A percentile compares a stretch with the other conserved stretches of the same genome.
These are phyloP conservation scores for Darwinula stevensoni DNA, from an alignment of 2,888 invertebrate species.

Conservation along the genomic window DNA sequence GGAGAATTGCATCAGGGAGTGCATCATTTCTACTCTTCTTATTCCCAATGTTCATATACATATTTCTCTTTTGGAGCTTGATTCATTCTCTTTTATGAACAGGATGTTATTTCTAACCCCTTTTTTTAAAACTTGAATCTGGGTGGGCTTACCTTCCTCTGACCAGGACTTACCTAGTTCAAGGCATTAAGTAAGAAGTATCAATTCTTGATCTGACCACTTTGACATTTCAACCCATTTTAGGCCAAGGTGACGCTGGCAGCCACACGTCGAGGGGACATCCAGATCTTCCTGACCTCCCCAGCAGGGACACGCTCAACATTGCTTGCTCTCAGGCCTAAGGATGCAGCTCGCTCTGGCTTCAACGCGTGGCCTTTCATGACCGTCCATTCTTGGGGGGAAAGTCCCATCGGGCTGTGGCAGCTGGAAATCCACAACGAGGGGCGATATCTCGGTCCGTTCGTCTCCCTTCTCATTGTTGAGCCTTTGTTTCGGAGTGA, in stretches of 20 bases:
- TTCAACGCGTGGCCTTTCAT: slow-evolving; percentile 98
- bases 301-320: slow-evolving; percentile 71
- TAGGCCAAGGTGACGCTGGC: slow-evolving; percentile 71
- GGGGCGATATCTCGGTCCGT: slow-evolving; percentile 53
- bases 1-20: too few relatives aligned
- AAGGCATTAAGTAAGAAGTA: too few relatives aligned
- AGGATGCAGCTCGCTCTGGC: slow-evolving; percentile 66
- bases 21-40: too few relatives aligned
- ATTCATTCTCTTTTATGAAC: too few relatives aligned
- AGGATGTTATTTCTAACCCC: too few relatives aligned
- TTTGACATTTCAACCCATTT: slow-evolving; percentile 8
- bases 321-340: slow-evolving; percentile 55
- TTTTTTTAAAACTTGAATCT: too few relatives aligned
- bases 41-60: too few relatives aligned
- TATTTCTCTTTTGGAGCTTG: too few relatives aligned
- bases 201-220: too few relatives aligned
- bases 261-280: slow-evolving; percentile 67
- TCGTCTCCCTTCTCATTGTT: too few relatives aligned
- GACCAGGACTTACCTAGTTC: too few relatives aligned
- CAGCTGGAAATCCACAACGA: slow-evolving; percentile 82
- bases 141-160: background rate
- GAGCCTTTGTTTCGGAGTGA: too few relatives aligned
- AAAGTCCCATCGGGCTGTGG: slow-evolving; percentile 77
- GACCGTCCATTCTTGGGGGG: slow-evolving; percentile 97
- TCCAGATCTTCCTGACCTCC: slow-evolving; percentile 66